Base-by-base conservation (phyloP, 2,797 vertebrate species). In the Hafferia zeledoni region DNA sequence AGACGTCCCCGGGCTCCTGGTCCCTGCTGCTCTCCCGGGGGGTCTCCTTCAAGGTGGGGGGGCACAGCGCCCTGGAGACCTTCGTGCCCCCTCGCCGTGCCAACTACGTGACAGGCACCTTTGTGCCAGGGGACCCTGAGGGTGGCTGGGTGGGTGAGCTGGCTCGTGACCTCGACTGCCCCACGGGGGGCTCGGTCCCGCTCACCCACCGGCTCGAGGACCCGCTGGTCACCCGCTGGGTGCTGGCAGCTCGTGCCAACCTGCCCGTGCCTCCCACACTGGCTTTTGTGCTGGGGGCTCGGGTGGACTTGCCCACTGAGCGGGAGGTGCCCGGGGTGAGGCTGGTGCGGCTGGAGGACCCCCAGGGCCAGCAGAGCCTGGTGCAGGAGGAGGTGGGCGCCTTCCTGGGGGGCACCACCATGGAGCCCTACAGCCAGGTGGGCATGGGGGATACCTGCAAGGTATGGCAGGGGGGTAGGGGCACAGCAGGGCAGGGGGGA, bases 371-470 rank as follows among this genome's bases (percentile, higher is more conserved):
- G 74, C 79, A 94, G 63, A 31, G 6, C 15, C 76, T 92, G 89
- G 79, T 96, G 86, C 53, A 24, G 76, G 75, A 92, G 59, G 95
- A 93, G 71, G 91, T 93, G 86, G 75, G 13, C 28, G 4, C 86
- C 79, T 95, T 94, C 83, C 86, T 95, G 53, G 53, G 67, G 53
- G 63, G 63, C 70, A 24, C 57, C 1, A 57, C 79, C 79, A 91
- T 95, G 93, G 83, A 89, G 49, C 83, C 78, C 78, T 95, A 93
- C 35, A 20, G 76, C 53, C 87, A 94, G 94, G 92, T 95, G 83
- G 83, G 87, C 44, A 52, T 0, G 8, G 6, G 33, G 23, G 11
- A 6, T 31, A 41, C n/a, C 33, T 22, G 15, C 7, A 28, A 46
- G 65, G 22, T 47, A 17, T 5, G 15, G 35, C 7, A 15, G 30